Percentiles rank a stretch among this genome's conserved stretches.
These are phyloP conservation scores for Orcinus orca DNA, from an alignment of 2,113 vertebrate genomes.

Conservation along the genomic window DNA sequence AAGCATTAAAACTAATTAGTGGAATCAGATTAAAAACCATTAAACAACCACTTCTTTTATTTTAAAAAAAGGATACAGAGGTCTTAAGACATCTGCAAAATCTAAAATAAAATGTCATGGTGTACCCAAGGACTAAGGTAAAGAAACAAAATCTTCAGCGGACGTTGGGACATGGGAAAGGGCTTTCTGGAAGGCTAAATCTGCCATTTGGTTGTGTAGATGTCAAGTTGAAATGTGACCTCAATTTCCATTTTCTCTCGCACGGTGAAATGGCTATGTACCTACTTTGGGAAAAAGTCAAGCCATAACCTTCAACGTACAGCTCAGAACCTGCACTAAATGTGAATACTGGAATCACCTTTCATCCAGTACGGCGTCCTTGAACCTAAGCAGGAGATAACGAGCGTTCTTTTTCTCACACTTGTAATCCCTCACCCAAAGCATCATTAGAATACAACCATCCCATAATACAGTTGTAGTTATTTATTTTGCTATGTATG, in stretches of 20 bases:
- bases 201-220: background rate
- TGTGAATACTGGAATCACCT: constrained; percentile 60
- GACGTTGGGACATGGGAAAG: background rate
- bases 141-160: background rate
- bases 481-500: constrained; percentile 40
- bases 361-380: constrained; percentile 64
- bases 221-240: constrained; percentile 61
- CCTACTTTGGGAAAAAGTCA: constrained; percentile 69
- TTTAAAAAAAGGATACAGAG: background rate
- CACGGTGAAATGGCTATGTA: constrained; percentile 50
- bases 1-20: constrained; percentile 34
- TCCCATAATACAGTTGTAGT: background rate
- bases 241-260: constrained; percentile 67
- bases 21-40: constrained; percentile 38
- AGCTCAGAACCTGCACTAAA: constrained; percentile 60
- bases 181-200: background rate
- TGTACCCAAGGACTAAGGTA: background rate
- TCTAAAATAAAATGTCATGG: constrained; percentile 42
- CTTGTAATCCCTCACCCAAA: constrained; percentile 55
- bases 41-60: background rate
- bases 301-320: constrained; percentile 59
- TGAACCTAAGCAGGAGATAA: constrained; percentile 64
- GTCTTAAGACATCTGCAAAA: constrained; percentile 13
- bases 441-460: constrained; percentile 56
- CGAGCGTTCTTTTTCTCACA: constrained; percentile 61